Percentiles rank a stretch among this genome's conserved stretches.
Conservation (phyloP, 1,140 invertebrate genomes). For the Trichogramma pretiosum region DNA sequence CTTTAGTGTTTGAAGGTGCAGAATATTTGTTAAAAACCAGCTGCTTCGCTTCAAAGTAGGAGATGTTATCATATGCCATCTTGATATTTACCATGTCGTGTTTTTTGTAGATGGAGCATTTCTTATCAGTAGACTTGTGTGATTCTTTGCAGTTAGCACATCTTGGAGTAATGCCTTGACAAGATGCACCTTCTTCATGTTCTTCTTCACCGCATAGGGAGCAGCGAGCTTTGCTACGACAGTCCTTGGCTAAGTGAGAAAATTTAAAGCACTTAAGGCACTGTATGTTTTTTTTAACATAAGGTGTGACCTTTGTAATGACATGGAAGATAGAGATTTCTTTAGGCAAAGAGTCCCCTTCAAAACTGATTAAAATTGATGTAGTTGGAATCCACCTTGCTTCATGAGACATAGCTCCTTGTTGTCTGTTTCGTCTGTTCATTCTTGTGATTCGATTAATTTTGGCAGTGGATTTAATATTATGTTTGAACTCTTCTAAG, state of each 20-base stretch:
- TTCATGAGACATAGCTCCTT: background rate
- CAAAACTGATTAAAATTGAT: slow-evolving; percentile 9
- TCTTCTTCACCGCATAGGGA: slow-evolving; percentile 10
- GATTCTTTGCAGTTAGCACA: slow-evolving; percentile 15
- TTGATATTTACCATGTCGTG: slow-evolving; percentile 1
- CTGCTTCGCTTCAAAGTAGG: slow-evolving; percentile 11
- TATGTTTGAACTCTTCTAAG: background rate
- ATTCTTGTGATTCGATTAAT: slow-evolving; percentile 4
- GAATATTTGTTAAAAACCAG: no score
- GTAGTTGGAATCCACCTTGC: slow-evolving; percentile 14
- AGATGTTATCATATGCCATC: slow-evolving; percentile 17
- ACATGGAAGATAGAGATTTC: slow-evolving; percentile 11
- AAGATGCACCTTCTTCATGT: background rate
- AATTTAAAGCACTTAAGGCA: slow-evolving; percentile 17
- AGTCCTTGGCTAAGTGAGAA: slow-evolving; percentile 10
- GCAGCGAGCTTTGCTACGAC: slow-evolving; percentile 7
- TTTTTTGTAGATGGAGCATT: slow-evolving; percentile 4
- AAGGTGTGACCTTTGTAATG: slow-evolving; percentile 7
- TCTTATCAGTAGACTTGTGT: slow-evolving; percentile 8
- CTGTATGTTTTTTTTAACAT: slow-evolving; percentile 6
- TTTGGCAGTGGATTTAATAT: background rate
- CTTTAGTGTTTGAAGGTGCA: no score
- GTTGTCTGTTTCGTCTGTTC: slow-evolving; percentile 10
- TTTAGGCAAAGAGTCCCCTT: background rate
- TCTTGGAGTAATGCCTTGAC: background rate